Conservation (phyloP, 1,140 invertebrate species). For the Eumaeus atala region DNA sequence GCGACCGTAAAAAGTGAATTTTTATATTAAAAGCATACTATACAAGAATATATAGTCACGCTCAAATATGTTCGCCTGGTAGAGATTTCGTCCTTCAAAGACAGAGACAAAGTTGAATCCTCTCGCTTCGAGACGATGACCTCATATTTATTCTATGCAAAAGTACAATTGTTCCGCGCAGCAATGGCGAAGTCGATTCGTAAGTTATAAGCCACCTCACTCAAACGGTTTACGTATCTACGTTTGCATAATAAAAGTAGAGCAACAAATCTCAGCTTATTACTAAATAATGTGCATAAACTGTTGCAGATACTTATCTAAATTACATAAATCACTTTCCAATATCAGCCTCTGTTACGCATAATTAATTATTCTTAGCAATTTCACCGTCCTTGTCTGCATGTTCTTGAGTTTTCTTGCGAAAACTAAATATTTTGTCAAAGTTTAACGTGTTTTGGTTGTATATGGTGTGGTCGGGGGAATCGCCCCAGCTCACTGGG, state of each 20-base stretch:
- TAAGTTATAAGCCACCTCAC: no score
- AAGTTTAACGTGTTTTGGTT: conserved; percentile 70
- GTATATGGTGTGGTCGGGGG: conserved; percentile 59
- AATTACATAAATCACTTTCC: conserved; percentile 19
- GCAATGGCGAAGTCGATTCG: no score
- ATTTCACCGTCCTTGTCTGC: conserved; percentile 39
- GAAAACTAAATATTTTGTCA: conserved; percentile 62
- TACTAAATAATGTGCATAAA: not conserved
- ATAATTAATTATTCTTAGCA: conserved; percentile 29
- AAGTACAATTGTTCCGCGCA: no score
- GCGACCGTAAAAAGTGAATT: no score
- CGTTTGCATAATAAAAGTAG: no score
- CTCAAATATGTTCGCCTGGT: not conserved
- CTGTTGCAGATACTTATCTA: not conserved
- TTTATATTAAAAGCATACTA: no score
- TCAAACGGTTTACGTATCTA: no score
- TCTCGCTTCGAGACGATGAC: conserved; percentile 5
- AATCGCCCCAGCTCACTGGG: conserved; percentile 62
- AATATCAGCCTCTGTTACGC: conserved; percentile 26
- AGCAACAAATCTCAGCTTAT: no score
- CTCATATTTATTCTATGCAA: not conserved
- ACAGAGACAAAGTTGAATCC: not conserved
- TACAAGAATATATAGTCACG: conserved; percentile 1
- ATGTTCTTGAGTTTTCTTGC: conserved; percentile 29
- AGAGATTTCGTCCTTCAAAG: not conserved